These are phyloP conservation scores for Hyles euphorbiae DNA, from an alignment of 1,140 invertebrate species.

Conservation along the genomic window DNA sequence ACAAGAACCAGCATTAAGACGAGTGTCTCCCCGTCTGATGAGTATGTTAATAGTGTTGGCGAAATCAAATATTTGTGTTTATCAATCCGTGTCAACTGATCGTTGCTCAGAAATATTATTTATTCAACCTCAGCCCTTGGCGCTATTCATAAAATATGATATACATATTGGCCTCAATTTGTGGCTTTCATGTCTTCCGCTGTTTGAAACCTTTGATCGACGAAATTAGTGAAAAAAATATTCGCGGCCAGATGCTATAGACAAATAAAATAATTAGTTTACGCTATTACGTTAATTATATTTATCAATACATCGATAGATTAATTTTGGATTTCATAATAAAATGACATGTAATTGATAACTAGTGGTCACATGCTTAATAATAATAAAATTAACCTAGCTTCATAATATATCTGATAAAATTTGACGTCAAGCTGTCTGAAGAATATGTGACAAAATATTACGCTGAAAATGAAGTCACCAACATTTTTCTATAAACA, in stretches of 20 bases:
- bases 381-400: no score
- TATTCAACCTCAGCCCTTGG: slow-evolving; percentile 6
- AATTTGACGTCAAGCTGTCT: slow-evolving; percentile 28
- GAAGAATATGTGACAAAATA: slow-evolving; percentile 11
- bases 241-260: no score
- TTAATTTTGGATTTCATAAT: neutral
- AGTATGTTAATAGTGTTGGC: slow-evolving; percentile 24
- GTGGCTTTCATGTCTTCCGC: slow-evolving; percentile 2
- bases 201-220: no score
- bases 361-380: no score
- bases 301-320: neutral
- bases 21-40: slow-evolving; percentile 9
- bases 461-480: neutral
- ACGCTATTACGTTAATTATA: neutral
- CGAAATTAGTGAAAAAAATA: no score
- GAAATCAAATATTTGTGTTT: slow-evolving; percentile 33
- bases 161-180: slow-evolving; percentile 4
- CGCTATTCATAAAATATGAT: slow-evolving; percentile 6
- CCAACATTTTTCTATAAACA: slow-evolving; percentile 17
- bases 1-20: neutral
- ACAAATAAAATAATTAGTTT: neutral
- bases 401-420: slow-evolving; percentile 3
- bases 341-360: no score
- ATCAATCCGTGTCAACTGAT: slow-evolving; percentile 22
- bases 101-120: slow-evolving; percentile 19